Evolutionary conservation across 2,797 vertebrate species (phyloP).

Genomic region (Sebastes itinus): DNA sequence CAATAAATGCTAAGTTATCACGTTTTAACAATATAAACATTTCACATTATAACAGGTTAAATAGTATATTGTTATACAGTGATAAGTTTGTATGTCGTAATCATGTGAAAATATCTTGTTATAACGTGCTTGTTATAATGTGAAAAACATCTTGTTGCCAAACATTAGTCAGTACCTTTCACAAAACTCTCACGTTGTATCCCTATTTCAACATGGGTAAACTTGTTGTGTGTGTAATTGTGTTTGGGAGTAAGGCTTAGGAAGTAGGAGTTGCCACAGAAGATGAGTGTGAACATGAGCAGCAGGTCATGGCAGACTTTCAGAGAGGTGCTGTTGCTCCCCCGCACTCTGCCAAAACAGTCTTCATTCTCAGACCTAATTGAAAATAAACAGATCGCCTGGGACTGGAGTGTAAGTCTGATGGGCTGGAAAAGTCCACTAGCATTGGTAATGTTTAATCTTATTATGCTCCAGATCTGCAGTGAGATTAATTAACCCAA

Average conservation of each 20-base stretch:
- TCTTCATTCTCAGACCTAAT: conserved; percentile 73
- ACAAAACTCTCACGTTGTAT: background rate
- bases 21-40: background rate
- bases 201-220: background rate
- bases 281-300: conserved; percentile 54
- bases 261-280: conserved; percentile 50
- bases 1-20: background rate
- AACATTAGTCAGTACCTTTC: background rate
- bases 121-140: too few species aligned
- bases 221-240: conserved; percentile 6
- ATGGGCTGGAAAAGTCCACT: conserved; percentile 77
- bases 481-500: conserved; percentile 80
- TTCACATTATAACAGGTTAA: too few species aligned
- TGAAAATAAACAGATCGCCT: conserved; percentile 82
- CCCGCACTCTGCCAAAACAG: conserved; percentile 62
- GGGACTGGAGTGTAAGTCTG: conserved; percentile 73
- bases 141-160: background rate
- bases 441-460: conserved; percentile 75
- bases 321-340: conserved; percentile 56
- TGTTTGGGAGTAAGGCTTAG: conserved; percentile 12
- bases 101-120: too few species aligned
- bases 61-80: background rate
- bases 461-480: conserved; percentile 72
- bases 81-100: background rate
- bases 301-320: conserved; percentile 60